These are phyloP conservation scores for Aplochiton taeniatus DNA, from an alignment of 2,797 vertebrate species.

Conservation along the genomic window DNA sequence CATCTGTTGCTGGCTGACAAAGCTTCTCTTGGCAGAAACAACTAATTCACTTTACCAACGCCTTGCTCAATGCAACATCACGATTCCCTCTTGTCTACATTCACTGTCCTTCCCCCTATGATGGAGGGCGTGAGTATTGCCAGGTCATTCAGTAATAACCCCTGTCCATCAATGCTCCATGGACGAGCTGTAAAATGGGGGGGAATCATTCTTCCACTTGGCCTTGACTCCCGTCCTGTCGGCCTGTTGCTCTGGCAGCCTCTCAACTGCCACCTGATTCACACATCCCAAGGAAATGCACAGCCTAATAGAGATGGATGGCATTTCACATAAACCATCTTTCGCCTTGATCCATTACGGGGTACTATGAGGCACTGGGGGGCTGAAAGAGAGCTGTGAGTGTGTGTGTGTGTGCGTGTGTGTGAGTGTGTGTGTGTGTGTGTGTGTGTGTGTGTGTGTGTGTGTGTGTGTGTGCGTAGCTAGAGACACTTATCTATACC, in stretches of 20 bases:
- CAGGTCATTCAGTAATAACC: neutral
- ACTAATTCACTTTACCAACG: neutral
- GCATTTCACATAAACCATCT: conserved; percentile 21
- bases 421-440: neutral
- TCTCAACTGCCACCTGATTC: neutral
- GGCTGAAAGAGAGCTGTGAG: neutral
- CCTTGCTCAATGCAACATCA: neutral
- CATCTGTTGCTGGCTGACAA: neutral
- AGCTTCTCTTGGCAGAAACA: neutral
- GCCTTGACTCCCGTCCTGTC: neutral
- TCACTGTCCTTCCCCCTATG: neutral
- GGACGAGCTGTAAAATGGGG: too few relatives aligned
- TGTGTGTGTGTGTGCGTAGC: neutral
- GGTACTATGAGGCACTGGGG: neutral
- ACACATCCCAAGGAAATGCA: conserved; percentile 28
- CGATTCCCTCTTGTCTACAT: too few relatives aligned
- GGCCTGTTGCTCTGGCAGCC: conserved; percentile 12
- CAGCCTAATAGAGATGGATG: conserved; percentile 41
- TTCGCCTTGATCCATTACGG: conserved; percentile 22
- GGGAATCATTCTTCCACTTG: neutral
- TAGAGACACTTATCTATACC: too few relatives aligned
- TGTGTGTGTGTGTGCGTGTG: conserved; percentile 1
- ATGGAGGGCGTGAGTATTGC: neutral
- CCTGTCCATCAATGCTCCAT: too few relatives aligned
- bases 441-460: neutral